Percentiles rank a stretch among this genome's conserved stretches.
These are phyloP conservation scores for Acrocephalus arundinaceus DNA, from an alignment of 2,113 vertebrate species.

Conservation along the genomic window DNA sequence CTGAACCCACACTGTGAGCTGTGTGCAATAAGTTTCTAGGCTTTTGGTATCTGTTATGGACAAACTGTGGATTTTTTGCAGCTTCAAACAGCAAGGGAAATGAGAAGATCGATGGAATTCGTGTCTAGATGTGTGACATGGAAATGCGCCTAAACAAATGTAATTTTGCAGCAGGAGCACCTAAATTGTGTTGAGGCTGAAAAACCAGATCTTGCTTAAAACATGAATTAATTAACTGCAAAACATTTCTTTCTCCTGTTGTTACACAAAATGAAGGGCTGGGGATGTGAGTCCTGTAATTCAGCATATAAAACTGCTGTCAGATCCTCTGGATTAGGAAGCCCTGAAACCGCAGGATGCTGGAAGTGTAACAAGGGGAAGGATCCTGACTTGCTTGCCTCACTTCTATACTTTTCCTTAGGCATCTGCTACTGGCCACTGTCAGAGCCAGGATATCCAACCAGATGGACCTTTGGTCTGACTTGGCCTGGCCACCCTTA, in stretches of 20 bases:
- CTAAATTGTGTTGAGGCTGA: slow-evolving; percentile 13
- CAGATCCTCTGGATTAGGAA: neutral
- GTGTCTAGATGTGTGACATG: slow-evolving; percentile 30
- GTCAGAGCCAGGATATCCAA: neutral
- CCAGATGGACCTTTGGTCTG: neutral
- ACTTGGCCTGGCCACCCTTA: neutral
- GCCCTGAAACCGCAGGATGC: neutral
- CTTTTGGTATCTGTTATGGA: slow-evolving; percentile 56
- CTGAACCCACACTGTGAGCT: slow-evolving; percentile 58
- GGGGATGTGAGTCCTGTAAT: neutral
- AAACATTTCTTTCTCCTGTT: neutral
- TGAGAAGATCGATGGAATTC: slow-evolving; percentile 42
- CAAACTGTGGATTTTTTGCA: slow-evolving; percentile 52
- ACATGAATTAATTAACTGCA: slow-evolving; percentile 46
- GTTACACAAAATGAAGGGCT: neutral
- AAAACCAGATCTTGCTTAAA: neutral
- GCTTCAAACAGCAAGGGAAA: slow-evolving; percentile 64
- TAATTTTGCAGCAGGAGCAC: slow-evolving; percentile 27
- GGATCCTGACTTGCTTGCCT: neutral
- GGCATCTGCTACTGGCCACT: neutral
- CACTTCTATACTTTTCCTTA: neutral
- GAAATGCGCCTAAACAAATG: slow-evolving; percentile 55
- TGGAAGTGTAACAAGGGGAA: neutral
- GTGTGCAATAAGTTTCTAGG: slow-evolving; percentile 51
- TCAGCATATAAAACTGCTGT: neutral